Base-by-base conservation (phyloP, 2,113 vertebrate genomes). In the Alethe castanea region DNA sequence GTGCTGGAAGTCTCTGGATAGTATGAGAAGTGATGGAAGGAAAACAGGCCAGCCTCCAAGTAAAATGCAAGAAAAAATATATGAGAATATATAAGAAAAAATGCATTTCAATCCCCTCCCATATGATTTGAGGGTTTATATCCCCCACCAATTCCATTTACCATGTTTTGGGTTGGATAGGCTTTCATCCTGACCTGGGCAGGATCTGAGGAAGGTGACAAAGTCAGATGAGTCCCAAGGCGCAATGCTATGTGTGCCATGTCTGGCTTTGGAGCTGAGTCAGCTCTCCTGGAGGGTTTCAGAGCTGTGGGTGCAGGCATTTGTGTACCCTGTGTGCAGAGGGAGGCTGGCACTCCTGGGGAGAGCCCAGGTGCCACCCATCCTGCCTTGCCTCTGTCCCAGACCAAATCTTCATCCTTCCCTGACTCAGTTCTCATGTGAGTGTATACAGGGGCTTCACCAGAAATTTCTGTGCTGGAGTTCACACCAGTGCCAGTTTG, bases 161-260 rank as follows among this genome's bases (percentile, higher is more conserved):
- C 66, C 0, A 0, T 53, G 65, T 54, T 74, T 64, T 33, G 78
- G 48, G 69, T 72, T 81, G 89, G 65, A 60, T 38, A 9, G 64
- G 61, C 81, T 94, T 92, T 95, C 70, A 92, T 92, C 81, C 53
- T 65, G 84, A 85, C 66, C 69, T 61, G 65, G 87, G 74, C 45
- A 72, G 65, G 86, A 69, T 89, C 81, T 89, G 87, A 80, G 1
- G 3, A 33, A 79, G 81, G 78, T 25, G 0, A n/a, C 76, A 76
- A 64, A 78, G 81, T 73, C 77, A 77, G 54, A 26, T 6, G 3
- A 72, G 86, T 72, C 70, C 83, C 84, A 31, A 2, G 57, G 84
- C n/a, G 87, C 81, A 42, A 7, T 35, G 24, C 73, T 57, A 4
- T 77, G 59, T 24, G 70, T 64, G 73, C 70, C 26, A 20, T 57